Conservation (phyloP, 2,797 vertebrate species). For the Triplophysa bombifrons region DNA sequence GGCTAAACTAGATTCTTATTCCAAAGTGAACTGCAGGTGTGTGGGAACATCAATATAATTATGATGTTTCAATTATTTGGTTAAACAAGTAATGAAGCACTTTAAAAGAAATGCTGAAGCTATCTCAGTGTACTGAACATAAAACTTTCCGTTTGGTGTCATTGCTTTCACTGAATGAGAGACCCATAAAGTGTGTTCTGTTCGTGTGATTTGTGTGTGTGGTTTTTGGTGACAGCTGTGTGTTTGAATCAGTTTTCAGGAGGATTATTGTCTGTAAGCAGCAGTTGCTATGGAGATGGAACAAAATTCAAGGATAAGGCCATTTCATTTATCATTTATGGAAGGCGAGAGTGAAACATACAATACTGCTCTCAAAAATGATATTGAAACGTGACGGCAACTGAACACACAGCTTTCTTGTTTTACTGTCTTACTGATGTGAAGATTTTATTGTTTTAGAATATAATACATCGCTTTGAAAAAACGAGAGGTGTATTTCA, state of each 20-base stretch:
- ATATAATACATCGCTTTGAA: no score
- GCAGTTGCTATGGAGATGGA: slow-evolving; percentile 80
- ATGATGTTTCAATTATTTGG: no score
- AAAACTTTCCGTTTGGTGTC: no score
- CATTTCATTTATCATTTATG: slow-evolving; percentile 60
- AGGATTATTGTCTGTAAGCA: slow-evolving; percentile 70
- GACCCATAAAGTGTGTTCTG: neutral
- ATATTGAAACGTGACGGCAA: neutral
- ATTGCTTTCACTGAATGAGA: neutral
- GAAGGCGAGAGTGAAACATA: slow-evolving; percentile 51
- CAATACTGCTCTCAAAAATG: neutral
- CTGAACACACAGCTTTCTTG: neutral
- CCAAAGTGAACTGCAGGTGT: no score
- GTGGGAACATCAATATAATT: no score
- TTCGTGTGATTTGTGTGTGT: neutral
- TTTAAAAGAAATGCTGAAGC: no score
- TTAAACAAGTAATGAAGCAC: no score
- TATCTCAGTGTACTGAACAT: no score
- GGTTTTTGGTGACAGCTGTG: slow-evolving; percentile 10
- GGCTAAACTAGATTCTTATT: no score
- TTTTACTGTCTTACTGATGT: neutral
- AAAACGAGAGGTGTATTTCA: no score
- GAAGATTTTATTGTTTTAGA: no score
- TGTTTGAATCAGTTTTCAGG: slow-evolving; percentile 51
- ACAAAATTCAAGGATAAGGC: slow-evolving; percentile 70